Evolutionary conservation across 35 echinoderm and acorn worm genomes (phyloP).

Genomic region (Ophioderma brevispina): DNA sequence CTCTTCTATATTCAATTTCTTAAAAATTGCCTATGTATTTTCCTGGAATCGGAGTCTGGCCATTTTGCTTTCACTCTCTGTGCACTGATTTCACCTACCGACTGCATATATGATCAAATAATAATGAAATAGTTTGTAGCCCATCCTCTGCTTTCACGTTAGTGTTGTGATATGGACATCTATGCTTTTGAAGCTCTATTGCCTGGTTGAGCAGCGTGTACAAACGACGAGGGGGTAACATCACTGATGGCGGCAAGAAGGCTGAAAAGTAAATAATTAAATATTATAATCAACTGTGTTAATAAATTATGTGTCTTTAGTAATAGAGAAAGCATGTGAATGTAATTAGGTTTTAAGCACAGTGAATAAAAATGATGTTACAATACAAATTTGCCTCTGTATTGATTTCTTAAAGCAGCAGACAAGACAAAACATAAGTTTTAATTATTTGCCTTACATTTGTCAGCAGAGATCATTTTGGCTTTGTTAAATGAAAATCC

Average conservation of each 20-base stretch:
- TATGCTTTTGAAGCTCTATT: slow-evolving; percentile 89
- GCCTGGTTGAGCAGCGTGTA: slow-evolving; percentile 91
- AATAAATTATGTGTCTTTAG: no score
- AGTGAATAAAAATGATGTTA: no score
- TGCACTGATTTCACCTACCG: slow-evolving; percentile 55
- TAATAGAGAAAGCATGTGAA: no score
- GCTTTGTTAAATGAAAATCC: no score
- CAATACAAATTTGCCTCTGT: no score
- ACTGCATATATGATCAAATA: slow-evolving; percentile 96
- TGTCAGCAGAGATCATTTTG: no score
- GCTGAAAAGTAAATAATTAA: slow-evolving; percentile 42
- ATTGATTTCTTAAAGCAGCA: no score
- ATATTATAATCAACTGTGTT: no score
- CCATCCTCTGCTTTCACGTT: slow-evolving; percentile 64
- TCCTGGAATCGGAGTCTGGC: background rate
- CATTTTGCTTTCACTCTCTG: background rate
- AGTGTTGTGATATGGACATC: slow-evolving; percentile 97
- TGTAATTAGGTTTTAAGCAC: no score
- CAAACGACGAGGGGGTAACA: slow-evolving; percentile 93
- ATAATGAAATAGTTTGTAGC: slow-evolving; percentile 83
- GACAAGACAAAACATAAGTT: no score
- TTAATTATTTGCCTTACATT: no score
- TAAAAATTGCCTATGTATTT: background rate
- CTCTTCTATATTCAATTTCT: no score
- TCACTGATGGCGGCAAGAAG: slow-evolving; percentile 95